phyloP scores from a whole-genome alignment of 23 tunicate species.

The Phallusia fumigata region DNA sequence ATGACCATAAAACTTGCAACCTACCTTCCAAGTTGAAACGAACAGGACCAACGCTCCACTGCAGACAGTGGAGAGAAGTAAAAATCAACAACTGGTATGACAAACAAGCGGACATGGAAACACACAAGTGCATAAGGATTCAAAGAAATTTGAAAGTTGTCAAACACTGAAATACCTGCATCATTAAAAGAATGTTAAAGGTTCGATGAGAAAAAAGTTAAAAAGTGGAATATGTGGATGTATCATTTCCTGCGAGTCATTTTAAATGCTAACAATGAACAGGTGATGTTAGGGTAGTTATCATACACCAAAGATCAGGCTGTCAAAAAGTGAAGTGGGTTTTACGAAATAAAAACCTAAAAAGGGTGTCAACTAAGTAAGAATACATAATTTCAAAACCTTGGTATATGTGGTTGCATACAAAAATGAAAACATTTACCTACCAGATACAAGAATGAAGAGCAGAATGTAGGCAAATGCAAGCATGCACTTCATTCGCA shows the following conservation, averaged over 20 bases:
- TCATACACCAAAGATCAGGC: too few relatives aligned
- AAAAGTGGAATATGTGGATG: background rate
- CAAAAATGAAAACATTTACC: too few relatives aligned
- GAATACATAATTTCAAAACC: too few relatives aligned
- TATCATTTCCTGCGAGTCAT: too few relatives aligned
- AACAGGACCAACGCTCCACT: slow-evolving; percentile 55
- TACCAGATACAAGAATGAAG: slow-evolving; percentile 46
- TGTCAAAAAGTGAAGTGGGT: too few relatives aligned
- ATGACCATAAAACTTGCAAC: background rate
- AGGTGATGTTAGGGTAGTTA: too few relatives aligned
- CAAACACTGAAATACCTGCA: slow-evolving; percentile 67
- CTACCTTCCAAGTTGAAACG: slow-evolving; percentile 43
- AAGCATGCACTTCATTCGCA: slow-evolving; percentile 65
- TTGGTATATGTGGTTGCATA: too few relatives aligned
- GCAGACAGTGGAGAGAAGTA: slow-evolving; percentile 68
- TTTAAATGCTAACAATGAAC: too few relatives aligned
- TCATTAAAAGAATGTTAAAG: background rate
- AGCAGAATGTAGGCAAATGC: slow-evolving; percentile 38
- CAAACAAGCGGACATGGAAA: slow-evolving; percentile 32
- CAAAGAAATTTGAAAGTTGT: slow-evolving; percentile 22
- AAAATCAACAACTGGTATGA: slow-evolving; percentile 35
- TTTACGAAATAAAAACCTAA: too few relatives aligned
- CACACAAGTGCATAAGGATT: slow-evolving; percentile 42
- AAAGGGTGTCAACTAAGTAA: too few relatives aligned
- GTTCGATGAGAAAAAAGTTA: background rate